Conservation (phyloP, 1,140 invertebrate species). For the Linepithema humile region DNA sequence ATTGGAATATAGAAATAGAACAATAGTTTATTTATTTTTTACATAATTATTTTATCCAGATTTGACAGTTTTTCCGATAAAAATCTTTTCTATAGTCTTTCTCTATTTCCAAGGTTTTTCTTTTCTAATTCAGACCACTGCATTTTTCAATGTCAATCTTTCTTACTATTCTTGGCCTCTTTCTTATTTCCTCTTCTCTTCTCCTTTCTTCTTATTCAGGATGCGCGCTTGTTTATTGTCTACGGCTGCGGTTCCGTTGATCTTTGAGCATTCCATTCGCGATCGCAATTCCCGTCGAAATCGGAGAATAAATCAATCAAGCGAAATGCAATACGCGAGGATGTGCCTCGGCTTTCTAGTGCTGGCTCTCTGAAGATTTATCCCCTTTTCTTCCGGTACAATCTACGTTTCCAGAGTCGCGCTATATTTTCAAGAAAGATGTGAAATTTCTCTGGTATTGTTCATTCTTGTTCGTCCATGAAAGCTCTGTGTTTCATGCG, state of each 20-base stretch:
- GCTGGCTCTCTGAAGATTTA: conserved; percentile 33
- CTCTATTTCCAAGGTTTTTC: not conserved
- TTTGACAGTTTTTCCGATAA: not conserved
- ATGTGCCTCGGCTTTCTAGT: conserved; percentile 24
- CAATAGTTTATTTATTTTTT: too few relatives aligned
- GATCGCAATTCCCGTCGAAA: conserved; percentile 44
- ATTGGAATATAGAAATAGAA: too few relatives aligned
- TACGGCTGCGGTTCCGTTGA: not conserved
- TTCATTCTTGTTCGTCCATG: not conserved
- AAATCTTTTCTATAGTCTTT: not conserved
- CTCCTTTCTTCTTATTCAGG: not conserved
- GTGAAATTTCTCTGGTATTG: not conserved
- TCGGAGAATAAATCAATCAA: conserved; percentile 48
- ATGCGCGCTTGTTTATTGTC: conserved; percentile 28
- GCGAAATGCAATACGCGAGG: conserved; percentile 35
- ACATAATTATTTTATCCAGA: too few relatives aligned
- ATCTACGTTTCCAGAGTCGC: not conserved
- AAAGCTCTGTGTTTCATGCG: not conserved
- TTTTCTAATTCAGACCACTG: not conserved
- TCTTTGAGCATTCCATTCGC: conserved; percentile 23
- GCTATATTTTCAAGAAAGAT: conserved; percentile 23
- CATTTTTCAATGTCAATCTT: not conserved
- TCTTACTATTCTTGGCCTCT: not conserved
- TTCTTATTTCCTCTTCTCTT: not conserved
- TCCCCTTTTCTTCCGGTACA: conserved; percentile 30